Conservation (phyloP, 2,888 invertebrate genomes). For the Gastrophysa polygoni region DNA sequence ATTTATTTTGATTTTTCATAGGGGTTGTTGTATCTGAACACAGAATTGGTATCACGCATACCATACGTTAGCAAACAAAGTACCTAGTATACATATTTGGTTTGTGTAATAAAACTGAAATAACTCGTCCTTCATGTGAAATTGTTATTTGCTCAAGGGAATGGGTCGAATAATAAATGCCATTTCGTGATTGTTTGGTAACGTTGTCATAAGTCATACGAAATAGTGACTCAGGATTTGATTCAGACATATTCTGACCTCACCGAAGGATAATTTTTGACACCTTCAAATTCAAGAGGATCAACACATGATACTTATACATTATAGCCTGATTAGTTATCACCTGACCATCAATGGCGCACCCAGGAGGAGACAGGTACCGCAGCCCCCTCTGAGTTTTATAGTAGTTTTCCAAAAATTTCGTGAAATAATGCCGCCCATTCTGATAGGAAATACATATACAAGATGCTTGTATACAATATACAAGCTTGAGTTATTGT, state of each 20-base stretch:
- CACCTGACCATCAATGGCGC: no score
- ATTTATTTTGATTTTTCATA: conserved; percentile 12
- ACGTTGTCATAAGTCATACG: neutral
- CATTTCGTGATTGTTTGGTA: conserved; percentile 19
- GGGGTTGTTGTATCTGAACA: conserved; percentile 1
- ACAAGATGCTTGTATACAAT: no score
- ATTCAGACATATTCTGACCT: neutral
- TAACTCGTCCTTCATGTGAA: conserved; percentile 8
- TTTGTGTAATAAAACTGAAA: conserved; percentile 23
- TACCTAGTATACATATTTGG: conserved; percentile 8
- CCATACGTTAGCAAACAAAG: neutral
- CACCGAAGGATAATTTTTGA: no score
- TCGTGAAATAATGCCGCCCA: no score
- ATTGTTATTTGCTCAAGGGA: conserved; percentile 15
- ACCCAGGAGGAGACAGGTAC: no score
- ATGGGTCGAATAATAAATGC: conserved; percentile 15
- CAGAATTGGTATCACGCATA: neutral
- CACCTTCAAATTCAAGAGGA: no score
- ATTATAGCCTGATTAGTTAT: no score
- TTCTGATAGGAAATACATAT: no score
- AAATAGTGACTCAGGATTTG: neutral
- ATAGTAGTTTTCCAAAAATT: no score
- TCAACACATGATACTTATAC: no score
- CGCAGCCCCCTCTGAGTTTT: no score
- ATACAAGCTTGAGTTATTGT: no score